These are phyloP conservation scores for Strix occidentalis DNA, from an alignment of 2,797 vertebrate genomes.

Conservation along the genomic window DNA sequence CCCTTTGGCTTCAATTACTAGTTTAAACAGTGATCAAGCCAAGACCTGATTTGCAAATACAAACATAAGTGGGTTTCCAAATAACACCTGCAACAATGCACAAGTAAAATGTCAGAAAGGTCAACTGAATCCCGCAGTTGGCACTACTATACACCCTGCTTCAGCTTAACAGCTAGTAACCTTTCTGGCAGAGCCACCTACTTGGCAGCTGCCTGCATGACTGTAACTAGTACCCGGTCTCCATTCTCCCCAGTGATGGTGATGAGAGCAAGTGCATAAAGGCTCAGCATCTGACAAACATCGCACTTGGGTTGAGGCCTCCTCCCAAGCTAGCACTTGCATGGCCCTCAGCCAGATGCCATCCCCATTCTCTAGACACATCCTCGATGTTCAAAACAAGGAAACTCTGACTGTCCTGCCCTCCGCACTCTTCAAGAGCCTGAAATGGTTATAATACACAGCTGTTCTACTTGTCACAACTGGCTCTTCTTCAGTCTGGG, in stretches of 20 bases:
- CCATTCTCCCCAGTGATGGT: no score
- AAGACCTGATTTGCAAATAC: no score
- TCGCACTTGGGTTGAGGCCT: fast-evolving
- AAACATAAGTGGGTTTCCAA: not conserved
- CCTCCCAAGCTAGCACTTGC: not conserved
- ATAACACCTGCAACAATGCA: not conserved
- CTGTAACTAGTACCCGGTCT: not conserved
- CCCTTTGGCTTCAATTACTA: not conserved
- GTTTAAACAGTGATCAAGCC: not conserved
- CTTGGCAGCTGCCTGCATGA: not conserved
- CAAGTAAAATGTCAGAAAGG: not conserved
- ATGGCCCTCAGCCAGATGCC: no score
- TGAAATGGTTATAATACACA: not conserved
- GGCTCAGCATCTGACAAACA: no score
- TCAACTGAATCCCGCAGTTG: not conserved
- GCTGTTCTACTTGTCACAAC: not conserved
- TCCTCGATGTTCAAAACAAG: not conserved
- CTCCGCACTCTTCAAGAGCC: not conserved
- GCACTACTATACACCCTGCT: no score
- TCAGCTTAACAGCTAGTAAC: not conserved
- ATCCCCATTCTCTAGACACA: fast-evolving
- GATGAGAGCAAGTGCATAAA: fast-evolving
- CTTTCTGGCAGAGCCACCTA: not conserved
- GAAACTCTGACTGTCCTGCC: not conserved
- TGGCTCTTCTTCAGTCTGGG: not conserved